Base-by-base conservation (phyloP, 1,140 invertebrate species). In the Lordiphosa collinella region DNA sequence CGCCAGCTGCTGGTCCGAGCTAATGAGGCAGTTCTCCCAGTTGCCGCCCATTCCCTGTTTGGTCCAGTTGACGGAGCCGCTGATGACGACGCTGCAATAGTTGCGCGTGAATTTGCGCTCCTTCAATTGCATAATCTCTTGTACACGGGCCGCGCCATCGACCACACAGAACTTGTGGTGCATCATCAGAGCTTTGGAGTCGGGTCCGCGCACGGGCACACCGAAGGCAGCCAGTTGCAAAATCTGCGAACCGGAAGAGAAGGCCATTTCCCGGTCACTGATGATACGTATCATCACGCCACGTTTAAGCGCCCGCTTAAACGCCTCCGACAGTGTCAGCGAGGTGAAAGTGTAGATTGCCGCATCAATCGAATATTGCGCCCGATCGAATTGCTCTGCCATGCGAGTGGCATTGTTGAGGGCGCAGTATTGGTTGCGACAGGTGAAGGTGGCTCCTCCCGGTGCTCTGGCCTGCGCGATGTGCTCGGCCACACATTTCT, bases 11-110 rank as follows among this genome's bases (percentile, higher is more conserved):
- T 37, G 12, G 16, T 86, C 65, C 0, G 49, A 53, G 4, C 29
- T 85, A 1, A 88, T 69, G 1, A 78, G 12, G 5, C 67, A 69
- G 38, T 74, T 80, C 37, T 88, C 86, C 68, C 66, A 88, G 43
- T 88, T 88, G 0, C 70, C 82, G 3, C 41, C 41, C 4, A 88
- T 58, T 2, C 58, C 86, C 14, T 65, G 64, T 2, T 13, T 18
- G 0, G 86, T 88, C 82, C 82, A 88, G 12, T 88, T 88, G 1
- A 61, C 40, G 1, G 86, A 88, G 0, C 86, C 86, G 2, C 16
- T 80, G 0, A 88, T 8, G 0, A 71, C 1, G 0, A 76, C 6
- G 14, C 58, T 66, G 8, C 38, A 11, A 7, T 11, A 37, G 0
- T 40, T n/a, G 3, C 34, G 16, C 22, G 41, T 13, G 8, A 18